Conservation (phyloP, 2,797 vertebrate genomes). For the Clarias pachynema region DNA sequence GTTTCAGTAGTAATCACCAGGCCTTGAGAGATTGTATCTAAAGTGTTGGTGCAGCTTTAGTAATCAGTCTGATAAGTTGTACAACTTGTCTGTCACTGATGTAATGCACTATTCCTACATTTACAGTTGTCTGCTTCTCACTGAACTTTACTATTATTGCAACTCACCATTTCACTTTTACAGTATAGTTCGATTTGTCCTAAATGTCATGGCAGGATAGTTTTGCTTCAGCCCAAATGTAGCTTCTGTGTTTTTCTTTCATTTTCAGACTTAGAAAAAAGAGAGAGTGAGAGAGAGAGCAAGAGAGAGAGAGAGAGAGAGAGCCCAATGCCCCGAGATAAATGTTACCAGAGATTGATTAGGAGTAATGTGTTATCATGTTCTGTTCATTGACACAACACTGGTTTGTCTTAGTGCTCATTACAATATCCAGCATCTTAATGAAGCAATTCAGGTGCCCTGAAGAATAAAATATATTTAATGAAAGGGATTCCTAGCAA, state of each 20-base stretch:
- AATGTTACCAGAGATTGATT: conserved; percentile 50
- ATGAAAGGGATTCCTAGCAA: background rate
- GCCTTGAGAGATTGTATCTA: conserved; percentile 25
- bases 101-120: background rate
- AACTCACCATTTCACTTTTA: background rate
- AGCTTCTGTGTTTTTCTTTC: background rate
- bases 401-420: conserved; percentile 7
- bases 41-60: conserved; percentile 2
- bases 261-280: background rate
- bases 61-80: background rate
- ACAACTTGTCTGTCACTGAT: background rate
- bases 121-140: background rate
- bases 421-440: conserved; percentile 25
- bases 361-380: conserved; percentile 56
- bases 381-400: conserved; percentile 38
- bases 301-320: conserved; percentile 38
- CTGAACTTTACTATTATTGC: background rate
- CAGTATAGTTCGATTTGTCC: background rate
- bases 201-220: background rate
- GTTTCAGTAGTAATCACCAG: conserved; percentile 34
- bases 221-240: background rate
- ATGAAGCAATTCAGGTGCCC: background rate
- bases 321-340: conserved; percentile 28
- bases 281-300: background rate
- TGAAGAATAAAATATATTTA: conserved; percentile 14